Base-by-base conservation (phyloP, 2,888 invertebrate genomes). In the Euplagia quadripunctaria region DNA sequence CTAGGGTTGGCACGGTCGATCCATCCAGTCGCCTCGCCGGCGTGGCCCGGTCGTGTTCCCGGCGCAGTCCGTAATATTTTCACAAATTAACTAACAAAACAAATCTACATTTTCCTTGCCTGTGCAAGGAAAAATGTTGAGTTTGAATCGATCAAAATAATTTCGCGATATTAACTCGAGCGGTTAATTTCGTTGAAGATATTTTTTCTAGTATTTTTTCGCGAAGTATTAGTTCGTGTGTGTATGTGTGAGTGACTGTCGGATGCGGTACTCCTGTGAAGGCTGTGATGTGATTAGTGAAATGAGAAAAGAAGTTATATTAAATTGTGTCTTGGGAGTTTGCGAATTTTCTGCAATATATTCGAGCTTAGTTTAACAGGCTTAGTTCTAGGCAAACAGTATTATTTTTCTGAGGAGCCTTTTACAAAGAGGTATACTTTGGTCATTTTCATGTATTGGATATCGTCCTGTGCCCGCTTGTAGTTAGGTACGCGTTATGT, bases 11-110 rank as follows among this genome's bases (percentile, higher is more conserved):
- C 89, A 90, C 92, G 94, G 93, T 96, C 95, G 95, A 95, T 95
- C 94, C 94, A 91, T 91, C 90, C 95, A 95, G 95, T 95, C 94
- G 94, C 93, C 92, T 92, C 90, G 92, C 92, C 92, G 94, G 94
- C 94, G 92, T 89, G 89, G 93, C 90, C 91, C 94, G 93, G 93
- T 90, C 94, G 86, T 89, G 92, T 92, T 85, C 91, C 91, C 90
- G 89, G 87, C 86, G 88, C 82, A 85, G 88, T 83, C 79, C 86
- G 85, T 84, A 84, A 82, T 86, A 86, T 87, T 86, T 79, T 79
- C 82, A 87, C 88, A 84, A 86, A 84, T 79, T 85, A 86, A 86
- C 79, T 86, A 88, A 86, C 84, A 88, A 88, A 90, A 89, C 87
- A 88, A 89, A 88, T 89, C 92, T 92, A 95, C 94, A 89, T 85